These are phyloP conservation scores for Alcis repandata DNA, from an alignment of 2,888 invertebrate species.

Conservation along the genomic window DNA sequence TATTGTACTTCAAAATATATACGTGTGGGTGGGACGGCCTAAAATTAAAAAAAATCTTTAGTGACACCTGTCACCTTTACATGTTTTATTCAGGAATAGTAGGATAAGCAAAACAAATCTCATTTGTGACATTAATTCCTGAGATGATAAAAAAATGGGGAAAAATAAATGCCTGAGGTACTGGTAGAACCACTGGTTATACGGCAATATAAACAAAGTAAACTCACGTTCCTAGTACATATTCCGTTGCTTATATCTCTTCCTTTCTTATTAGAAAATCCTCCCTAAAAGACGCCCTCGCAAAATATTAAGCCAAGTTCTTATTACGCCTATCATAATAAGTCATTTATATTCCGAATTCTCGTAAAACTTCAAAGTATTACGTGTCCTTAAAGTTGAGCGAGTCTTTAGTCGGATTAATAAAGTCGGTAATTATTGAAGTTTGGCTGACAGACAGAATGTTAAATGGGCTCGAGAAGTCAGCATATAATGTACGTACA, in stretches of 20 bases:
- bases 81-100: too few species aligned
- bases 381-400: slow-evolving; percentile 35
- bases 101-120: too few species aligned
- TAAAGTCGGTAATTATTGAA: slow-evolving; percentile 40
- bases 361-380: slow-evolving; percentile 38
- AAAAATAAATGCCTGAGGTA: too few species aligned
- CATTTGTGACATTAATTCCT: too few species aligned
- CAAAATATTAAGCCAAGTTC: slow-evolving; percentile 22
- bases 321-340: slow-evolving; percentile 35
- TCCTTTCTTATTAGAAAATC: slow-evolving; percentile 3
- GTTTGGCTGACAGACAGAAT: slow-evolving; percentile 29
- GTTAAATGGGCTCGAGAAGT: slow-evolving; percentile 14
- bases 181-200: too few species aligned
- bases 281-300: slow-evolving; percentile 7
- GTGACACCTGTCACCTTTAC: too few species aligned
- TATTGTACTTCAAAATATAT: too few species aligned
- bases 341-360: slow-evolving; percentile 42
- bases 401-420: slow-evolving; percentile 37
- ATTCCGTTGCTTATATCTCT: slow-evolving; percentile 2
- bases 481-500: neutral
- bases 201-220: too few species aligned
- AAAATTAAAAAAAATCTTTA: too few species aligned
- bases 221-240: neutral
- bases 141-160: too few species aligned
- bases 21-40: too few species aligned